Evolutionary conservation across 1,140 invertebrate species (phyloP).

Genomic region (Delia radicum): DNA sequence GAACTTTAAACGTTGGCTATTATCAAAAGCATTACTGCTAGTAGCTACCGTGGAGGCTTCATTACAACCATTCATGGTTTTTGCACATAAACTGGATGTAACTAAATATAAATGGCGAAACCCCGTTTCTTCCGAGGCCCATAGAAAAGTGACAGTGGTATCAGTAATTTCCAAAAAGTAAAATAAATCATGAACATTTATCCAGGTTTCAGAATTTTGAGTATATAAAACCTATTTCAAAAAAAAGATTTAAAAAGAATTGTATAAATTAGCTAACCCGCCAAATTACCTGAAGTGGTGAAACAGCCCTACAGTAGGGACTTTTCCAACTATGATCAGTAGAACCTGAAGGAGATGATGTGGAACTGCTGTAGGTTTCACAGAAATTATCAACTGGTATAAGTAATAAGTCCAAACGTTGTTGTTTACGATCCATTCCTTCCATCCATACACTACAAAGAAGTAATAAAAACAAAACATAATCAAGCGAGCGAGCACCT

Average conservation of each 20-base stretch:
- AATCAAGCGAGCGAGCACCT: not conserved
- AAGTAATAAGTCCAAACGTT: conserved; percentile 73
- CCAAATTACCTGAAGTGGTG: conserved; percentile 44
- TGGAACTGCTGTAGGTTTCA: conserved; percentile 62
- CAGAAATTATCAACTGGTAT: conserved; percentile 74
- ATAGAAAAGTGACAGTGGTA: conserved; percentile 74
- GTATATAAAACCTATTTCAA: conserved; percentile 66
- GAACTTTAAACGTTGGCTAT: conserved; percentile 14
- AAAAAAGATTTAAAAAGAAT: conserved; percentile 31
- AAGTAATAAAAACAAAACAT: too few relatives aligned
- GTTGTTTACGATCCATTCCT: conserved; percentile 81
- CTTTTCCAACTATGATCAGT: conserved; percentile 55
- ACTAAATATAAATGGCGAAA: conserved; percentile 87
- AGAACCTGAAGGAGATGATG: conserved; percentile 59
- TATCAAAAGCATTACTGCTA: conserved; percentile 21
- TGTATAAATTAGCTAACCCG: not conserved
- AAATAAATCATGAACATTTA: conserved; percentile 88
- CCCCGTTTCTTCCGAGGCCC: conserved; percentile 91
- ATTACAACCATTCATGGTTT: conserved; percentile 42
- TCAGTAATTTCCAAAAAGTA: conserved; percentile 71
- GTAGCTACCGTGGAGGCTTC: not conserved
- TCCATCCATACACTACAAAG: conserved; percentile 85
- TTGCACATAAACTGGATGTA: conserved; percentile 44
- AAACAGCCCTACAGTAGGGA: conserved; percentile 44
- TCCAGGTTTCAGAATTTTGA: conserved; percentile 78